Evolutionary conservation across 2,113 vertebrate genomes (phyloP), one percentile per base, ranked within the genome.

Genomic region (Xyrauchen texanus): DNA sequence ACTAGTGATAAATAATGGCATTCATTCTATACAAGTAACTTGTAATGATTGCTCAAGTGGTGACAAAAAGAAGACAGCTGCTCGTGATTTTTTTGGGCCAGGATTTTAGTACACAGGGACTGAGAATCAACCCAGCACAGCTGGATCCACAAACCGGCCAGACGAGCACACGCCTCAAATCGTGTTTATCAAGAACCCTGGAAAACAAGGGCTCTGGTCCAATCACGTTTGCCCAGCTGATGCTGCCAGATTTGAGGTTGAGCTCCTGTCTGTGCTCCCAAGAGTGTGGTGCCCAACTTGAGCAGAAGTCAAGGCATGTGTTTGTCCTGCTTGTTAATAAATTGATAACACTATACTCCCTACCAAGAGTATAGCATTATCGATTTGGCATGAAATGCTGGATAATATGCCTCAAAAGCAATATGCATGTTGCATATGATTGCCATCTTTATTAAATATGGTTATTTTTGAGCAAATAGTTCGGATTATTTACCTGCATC

Each of bases 191-290:
- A 46, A 16, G 63, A 16, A 45, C 13, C 62, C 72, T 63, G 57
- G 52, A 55, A 77, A 51, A 77, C 21, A 77, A 63, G 68, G 12
- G 47, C 64, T 46, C 55, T 42, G 42, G 67, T 52, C 34, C 6
- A 63, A 63, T 81, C 74, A 68, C 44, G 21, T 75, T 81, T 78
- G 67, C 55, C 78, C 67, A 77, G 60, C 53, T 34, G 21, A 3
- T 34, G 21, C 21, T 73, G 79, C 12, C 21, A 69, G 16, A 49
- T 68, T 15, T 11, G 6, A 13, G 55, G 2, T n/a, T 58, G 55
- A 15, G 13, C 55, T 7, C 55, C 13, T n/a, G 6, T 15, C 52
- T 51, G 3, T 3, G 2, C n/a, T 67, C 65, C 65, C 46, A 49
- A 11, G 67, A 53, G 66, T 9, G 16, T 34, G 49, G 7, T 12